Base-by-base conservation (phyloP, 2,888 invertebrate genomes). In the Drosophila meridionalis region DNA sequence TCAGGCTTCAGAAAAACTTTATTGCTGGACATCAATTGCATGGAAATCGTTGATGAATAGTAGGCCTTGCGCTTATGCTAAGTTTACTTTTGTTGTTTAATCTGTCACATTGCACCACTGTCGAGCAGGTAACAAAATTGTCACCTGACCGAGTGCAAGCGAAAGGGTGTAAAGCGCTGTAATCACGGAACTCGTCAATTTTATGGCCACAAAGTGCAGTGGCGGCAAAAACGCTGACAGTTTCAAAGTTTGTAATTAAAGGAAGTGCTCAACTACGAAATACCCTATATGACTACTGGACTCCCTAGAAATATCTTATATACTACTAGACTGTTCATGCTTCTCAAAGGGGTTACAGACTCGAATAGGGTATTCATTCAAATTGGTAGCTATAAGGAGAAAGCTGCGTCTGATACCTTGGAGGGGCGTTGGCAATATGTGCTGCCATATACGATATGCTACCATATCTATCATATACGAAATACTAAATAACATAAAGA, bases 91-190 rank as follows among this genome's bases (percentile, higher is more conserved):
- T 45, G 7, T 14, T 8, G 9, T 52, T n/a, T 67, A 82, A 78
- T 76, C 73, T 61, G 59, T 48, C 70, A 69, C 28, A 60, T 71
- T 66, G 74, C 63, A 50, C 36, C 74, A 82, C 65, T 79, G 55
- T 32, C 60, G 60, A 43, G 30, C 43, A 59, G 73, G 38, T 52
- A 55, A 47, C 28, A 28, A 32, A 14, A 14, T 45, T 32, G 47
- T 40, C 50, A 45, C 43, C 42, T 32, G 42, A 11, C 30, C 9
- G 36, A 40, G 38, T 9, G 34, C 32, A 4, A 6, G 14, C 4
- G 42, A n/a, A 30, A 42, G 30, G 40, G 5, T 30, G 5, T 14
- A 56, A 30, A 42, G n/a, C 36, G 28, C 7, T 20, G 12, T 42
- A 26, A 14, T 34, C 47, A 34, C 34, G 32, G 55, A 53, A 40